These are phyloP conservation scores for Apaloderma vittatum DNA, from an alignment of 2,113 vertebrate genomes.

Conservation along the genomic window DNA sequence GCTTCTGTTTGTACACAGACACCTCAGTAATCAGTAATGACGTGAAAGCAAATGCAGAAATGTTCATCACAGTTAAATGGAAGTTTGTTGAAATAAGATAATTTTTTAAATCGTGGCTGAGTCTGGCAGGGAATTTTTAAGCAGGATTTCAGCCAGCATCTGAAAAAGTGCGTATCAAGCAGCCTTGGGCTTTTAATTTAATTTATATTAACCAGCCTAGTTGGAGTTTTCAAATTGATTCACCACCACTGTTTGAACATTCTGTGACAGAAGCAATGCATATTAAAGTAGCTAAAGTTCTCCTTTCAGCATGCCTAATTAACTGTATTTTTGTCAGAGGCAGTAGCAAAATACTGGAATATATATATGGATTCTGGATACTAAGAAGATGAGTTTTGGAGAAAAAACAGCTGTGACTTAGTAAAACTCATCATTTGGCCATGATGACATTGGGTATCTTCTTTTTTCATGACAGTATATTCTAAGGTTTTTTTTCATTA, in stretches of 20 bases:
- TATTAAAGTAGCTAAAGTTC: constrained; percentile 59
- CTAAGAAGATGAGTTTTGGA: neutral
- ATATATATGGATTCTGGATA: neutral
- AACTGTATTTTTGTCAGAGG: constrained; percentile 12
- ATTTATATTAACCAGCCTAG: constrained; percentile 62
- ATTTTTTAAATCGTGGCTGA: neutral
- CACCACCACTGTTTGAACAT: constrained; percentile 44
- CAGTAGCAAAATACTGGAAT: constrained; percentile 9
- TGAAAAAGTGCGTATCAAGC: constrained; percentile 50
- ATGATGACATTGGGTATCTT: neutral
- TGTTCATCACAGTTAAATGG: neutral
- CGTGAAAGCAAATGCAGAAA: neutral
- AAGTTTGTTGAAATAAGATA: constrained; percentile 20
- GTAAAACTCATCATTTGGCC: neutral
- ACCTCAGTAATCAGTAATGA: neutral
- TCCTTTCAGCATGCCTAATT: constrained; percentile 53
- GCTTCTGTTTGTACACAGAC: neutral
- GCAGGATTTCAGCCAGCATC: neutral
- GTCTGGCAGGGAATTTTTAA: neutral
- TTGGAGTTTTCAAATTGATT: constrained; percentile 65
- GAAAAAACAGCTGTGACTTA: neutral
- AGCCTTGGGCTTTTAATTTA: constrained; percentile 62
- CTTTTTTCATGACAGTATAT: neutral
- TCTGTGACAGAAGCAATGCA: constrained; percentile 65
- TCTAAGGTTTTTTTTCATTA: neutral